Evolutionary conservation across 2,113 vertebrate genomes (phyloP).

Genomic region (Perccottus glenii): DNA sequence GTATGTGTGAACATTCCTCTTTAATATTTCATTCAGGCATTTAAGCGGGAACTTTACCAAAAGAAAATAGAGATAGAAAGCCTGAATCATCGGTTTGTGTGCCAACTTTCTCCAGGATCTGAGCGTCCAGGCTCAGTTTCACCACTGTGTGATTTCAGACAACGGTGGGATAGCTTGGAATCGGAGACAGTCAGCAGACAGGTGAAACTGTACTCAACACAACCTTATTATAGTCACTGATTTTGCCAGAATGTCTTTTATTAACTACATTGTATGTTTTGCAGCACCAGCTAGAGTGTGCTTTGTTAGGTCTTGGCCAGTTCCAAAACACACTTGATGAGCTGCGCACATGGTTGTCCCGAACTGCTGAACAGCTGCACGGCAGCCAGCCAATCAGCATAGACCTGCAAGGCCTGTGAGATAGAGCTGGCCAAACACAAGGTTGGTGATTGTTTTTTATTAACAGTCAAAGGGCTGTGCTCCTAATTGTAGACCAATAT

Average conservation of each 20-base stretch:
- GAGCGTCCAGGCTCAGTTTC: conserved; percentile 67
- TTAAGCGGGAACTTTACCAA: conserved; percentile 89
- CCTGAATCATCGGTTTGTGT: conserved; percentile 78
- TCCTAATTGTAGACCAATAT: too few relatives aligned
- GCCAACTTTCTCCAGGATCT: conserved; percentile 67
- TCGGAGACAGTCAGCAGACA: conserved; percentile 84
- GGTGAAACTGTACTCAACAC: conserved; percentile 62
- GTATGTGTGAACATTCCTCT: neutral
- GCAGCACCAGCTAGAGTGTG: conserved; percentile 87
- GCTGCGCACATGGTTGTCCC: conserved; percentile 84
- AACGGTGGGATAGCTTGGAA: conserved; percentile 86
- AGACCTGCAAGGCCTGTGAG: conserved; percentile 88
- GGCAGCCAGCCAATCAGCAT: conserved; percentile 72
- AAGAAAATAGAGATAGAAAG: conserved; percentile 89
- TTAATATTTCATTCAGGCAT: conserved; percentile 72
- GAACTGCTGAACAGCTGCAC: conserved; percentile 81
- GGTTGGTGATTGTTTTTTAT: conserved; percentile 65
- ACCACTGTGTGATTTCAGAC: conserved; percentile 77
- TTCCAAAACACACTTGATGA: conserved; percentile 88
- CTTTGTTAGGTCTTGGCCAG: conserved; percentile 87
- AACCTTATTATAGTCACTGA: neutral
- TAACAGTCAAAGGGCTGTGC: too few relatives aligned
- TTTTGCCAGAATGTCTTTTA: neutral
- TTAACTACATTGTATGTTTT: neutral
- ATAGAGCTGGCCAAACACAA: conserved; percentile 92